Conservation (phyloP, 1,140 invertebrate species). For the Ditylenchus dipsaci region DNA sequence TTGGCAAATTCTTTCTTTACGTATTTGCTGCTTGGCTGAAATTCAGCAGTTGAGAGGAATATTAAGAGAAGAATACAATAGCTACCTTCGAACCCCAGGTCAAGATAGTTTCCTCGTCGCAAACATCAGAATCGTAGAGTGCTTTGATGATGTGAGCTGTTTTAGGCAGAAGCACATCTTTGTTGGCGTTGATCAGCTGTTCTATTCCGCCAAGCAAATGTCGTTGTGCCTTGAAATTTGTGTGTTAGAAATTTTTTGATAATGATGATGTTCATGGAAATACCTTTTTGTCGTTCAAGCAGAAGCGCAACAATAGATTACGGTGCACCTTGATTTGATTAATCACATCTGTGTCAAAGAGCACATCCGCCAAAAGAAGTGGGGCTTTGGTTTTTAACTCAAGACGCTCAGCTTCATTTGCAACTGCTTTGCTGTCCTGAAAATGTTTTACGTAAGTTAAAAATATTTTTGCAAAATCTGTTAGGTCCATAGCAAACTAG, state of each 20-base stretch:
- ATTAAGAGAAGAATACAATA: background rate
- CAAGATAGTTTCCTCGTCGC: conserved; percentile 86
- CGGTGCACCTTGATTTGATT: conserved; percentile 66
- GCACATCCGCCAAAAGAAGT: conserved; percentile 82
- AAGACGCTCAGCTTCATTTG: conserved; percentile 87
- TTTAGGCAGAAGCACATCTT: conserved; percentile 72
- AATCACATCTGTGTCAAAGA: conserved; percentile 80
- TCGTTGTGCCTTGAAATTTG: conserved; percentile 82
- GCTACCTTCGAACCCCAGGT: conserved; percentile 86
- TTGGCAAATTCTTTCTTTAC: conserved; percentile 81
- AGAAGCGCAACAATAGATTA: conserved; percentile 63
- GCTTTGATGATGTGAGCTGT: conserved; percentile 83
- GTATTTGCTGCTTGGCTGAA: conserved; percentile 75
- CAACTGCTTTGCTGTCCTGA: conserved; percentile 72
- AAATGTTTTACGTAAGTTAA: conserved; percentile 8
- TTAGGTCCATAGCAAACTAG: background rate
- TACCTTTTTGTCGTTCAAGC: conserved; percentile 43
- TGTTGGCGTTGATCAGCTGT: conserved; percentile 78
- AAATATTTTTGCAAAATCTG: background rate
- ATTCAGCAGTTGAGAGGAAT: conserved; percentile 10
- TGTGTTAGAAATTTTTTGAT: conserved; percentile 62
- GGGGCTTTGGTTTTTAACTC: conserved; percentile 90
- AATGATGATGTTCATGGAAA: background rate
- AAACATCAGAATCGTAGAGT: conserved; percentile 88
- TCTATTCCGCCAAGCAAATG: conserved; percentile 91